Conservation (phyloP, 2,888 invertebrate genomes). For the Cryptocheilus praepositus region DNA sequence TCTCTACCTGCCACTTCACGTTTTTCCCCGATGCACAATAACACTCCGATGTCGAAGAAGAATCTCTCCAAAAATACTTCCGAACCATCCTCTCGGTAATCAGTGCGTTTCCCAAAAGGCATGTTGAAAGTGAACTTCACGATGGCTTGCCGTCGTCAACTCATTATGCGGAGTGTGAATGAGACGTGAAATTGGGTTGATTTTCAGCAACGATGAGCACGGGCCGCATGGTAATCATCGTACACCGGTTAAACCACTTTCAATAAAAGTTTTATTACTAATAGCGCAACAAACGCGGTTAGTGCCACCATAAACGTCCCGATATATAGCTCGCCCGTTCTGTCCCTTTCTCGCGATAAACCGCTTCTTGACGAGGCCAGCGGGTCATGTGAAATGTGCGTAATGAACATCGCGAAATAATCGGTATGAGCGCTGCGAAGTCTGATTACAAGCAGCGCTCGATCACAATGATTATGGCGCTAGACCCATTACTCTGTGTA, state of each 20-base stretch:
- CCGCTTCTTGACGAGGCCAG: constrained; percentile 7
- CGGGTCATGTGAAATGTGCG: constrained; percentile 12
- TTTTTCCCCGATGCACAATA: constrained; percentile 27
- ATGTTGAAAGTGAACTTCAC: no score
- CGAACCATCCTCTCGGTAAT: no score
- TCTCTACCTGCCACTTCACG: constrained; percentile 19
- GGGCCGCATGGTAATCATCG: background rate
- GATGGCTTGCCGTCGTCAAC: background rate
- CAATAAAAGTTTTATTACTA: constrained; percentile 32
- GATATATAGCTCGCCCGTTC: constrained; percentile 21
- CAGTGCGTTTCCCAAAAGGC: no score
- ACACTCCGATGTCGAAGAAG: no score
- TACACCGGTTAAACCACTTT: constrained; percentile 18
- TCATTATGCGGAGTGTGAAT: background rate
- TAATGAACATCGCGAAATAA: constrained; percentile 6
- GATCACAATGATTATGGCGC: no score
- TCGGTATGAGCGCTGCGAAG: background rate
- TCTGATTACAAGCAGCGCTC: background rate
- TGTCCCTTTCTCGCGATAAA: background rate
- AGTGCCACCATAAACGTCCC: constrained; percentile 33
- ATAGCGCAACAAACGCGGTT: constrained; percentile 26
- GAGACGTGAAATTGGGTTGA: constrained; percentile 5
- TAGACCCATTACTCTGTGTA: no score
- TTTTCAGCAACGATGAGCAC: background rate
- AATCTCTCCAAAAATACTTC: no score